Evolutionary conservation across 2,888 invertebrate genomes (phyloP), one percentile per base, ranked within the genome.

Genomic region (Branchipolynoe longqiensis): DNA sequence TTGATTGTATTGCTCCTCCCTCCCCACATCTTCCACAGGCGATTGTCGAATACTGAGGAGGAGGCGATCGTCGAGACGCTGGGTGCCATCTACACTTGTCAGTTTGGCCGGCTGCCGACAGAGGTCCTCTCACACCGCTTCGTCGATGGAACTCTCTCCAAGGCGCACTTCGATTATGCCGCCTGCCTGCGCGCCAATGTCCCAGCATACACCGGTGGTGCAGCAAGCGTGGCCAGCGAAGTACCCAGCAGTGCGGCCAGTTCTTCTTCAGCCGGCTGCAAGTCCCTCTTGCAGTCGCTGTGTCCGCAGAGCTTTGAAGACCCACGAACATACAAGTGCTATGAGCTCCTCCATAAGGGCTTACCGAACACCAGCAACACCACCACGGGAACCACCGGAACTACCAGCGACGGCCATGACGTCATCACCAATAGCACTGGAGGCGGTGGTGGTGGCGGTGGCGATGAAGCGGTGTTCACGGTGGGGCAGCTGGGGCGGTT

Each of bases 61-160:
- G 12, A 28, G 58, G 56, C 56, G 14, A 31, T 82, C 8, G 12
- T 82, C 8, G 28, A 82, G 22, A 58, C 82, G 0, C 82, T 82
- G 2, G 14, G n/a, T 22, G 33, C 41, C 58, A 82, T 82, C 82
- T 82, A 82, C 56, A 82, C 36, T 8, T 87, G 87, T 33, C 36
- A 85, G 0, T 28, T 85, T 48, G 33, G 38, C 3, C 22, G 38
- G 2, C 78, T 87, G 25, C 86, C 87, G n/a, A 86, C 86, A 3
- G 87, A 86, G 58, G 64, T 83, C 41, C 83, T 87, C 62, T 54
- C 87, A 33, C 84, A 86, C 59, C 84, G 59, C n/a, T 87, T 78
- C 69, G 73, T 78, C 56, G 83, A 84, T 78, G 82, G 69, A 62
- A 33, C 73, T 6, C 62, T 87, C 59, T 64, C 85, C 48, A 28